phyloP scores from a whole-genome alignment of 2,113 vertebrate genomes.

The Tapirus terrestris region DNA sequence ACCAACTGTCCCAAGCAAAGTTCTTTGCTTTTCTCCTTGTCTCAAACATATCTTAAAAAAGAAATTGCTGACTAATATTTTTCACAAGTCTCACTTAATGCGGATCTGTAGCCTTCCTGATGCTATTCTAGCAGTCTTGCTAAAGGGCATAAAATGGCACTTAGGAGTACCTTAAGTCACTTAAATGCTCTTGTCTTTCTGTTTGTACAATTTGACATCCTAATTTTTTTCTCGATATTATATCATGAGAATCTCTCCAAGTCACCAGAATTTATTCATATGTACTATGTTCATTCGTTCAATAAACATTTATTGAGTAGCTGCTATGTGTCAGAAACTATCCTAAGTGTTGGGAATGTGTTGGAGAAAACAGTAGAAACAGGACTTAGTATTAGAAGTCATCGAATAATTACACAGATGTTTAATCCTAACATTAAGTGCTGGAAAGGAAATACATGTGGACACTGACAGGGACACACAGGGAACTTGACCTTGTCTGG shows the following conservation, averaged over 20 bases:
- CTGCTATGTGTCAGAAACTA: neutral
- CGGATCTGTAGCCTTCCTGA: neutral
- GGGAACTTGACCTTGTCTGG: neutral
- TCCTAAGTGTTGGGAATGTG: neutral
- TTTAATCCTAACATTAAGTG: neutral
- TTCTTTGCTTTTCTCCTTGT: neutral
- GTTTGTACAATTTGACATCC: neutral
- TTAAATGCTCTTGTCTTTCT: neutral
- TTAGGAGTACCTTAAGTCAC: neutral
- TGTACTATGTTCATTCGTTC: neutral
- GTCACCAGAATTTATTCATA: neutral
- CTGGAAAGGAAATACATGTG: neutral
- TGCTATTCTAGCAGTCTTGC: neutral
- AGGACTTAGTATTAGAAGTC: neutral
- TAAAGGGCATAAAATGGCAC: neutral
- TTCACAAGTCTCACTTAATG: neutral
- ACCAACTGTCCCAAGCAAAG: neutral
- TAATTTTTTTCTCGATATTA: neutral
- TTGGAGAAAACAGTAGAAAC: neutral
- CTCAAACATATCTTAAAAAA: slow-evolving; percentile 26
- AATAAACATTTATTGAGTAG: slow-evolving; percentile 2
- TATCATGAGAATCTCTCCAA: neutral
- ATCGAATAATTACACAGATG: neutral
- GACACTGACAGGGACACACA: neutral
- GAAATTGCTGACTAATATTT: neutral